Evolutionary conservation across 2,888 invertebrate species (phyloP).

Genomic region (Drosophila falleni): DNA sequence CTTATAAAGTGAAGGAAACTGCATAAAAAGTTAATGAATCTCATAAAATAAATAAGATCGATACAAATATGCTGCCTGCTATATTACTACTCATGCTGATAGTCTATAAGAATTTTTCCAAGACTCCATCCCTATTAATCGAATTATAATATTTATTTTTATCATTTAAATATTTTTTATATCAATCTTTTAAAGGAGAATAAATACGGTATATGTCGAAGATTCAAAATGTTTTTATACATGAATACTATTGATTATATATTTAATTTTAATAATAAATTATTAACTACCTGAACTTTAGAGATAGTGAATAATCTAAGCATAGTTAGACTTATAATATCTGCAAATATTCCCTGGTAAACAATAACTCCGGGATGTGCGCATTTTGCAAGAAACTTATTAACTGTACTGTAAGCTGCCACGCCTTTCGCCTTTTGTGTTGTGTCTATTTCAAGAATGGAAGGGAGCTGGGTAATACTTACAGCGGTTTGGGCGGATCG

Average conservation of each 20-base stretch:
- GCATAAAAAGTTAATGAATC: not conserved
- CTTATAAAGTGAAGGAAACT: not conserved
- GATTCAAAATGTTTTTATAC: not conserved
- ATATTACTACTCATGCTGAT: not conserved
- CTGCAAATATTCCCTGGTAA: not conserved
- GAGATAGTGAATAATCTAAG: not conserved
- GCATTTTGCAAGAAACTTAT: slow-evolving; percentile 17
- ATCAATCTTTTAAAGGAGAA: not conserved
- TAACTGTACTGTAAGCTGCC: slow-evolving; percentile 11
- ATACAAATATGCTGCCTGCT: not conserved
- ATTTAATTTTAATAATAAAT: not conserved
- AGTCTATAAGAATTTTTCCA: no score
- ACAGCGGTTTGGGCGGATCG: slow-evolving; percentile 98
- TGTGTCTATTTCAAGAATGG: slow-evolving; percentile 5
- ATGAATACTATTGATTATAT: no score
- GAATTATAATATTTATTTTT: not conserved
- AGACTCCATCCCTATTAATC: no score
- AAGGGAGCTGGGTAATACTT: slow-evolving; percentile 86
- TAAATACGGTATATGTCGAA: not conserved
- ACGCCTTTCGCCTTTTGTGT: slow-evolving; percentile 54
- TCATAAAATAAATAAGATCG: not conserved
- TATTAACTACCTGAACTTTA: not conserved
- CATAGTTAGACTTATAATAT: not conserved
- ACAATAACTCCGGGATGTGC: slow-evolving; percentile 19
- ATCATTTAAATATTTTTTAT: not conserved